A percentile compares a stretch with the other conserved stretches of the same genome.
Conservation (phyloP, 2,113 vertebrate genomes). For the Hoplias malabaricus region DNA sequence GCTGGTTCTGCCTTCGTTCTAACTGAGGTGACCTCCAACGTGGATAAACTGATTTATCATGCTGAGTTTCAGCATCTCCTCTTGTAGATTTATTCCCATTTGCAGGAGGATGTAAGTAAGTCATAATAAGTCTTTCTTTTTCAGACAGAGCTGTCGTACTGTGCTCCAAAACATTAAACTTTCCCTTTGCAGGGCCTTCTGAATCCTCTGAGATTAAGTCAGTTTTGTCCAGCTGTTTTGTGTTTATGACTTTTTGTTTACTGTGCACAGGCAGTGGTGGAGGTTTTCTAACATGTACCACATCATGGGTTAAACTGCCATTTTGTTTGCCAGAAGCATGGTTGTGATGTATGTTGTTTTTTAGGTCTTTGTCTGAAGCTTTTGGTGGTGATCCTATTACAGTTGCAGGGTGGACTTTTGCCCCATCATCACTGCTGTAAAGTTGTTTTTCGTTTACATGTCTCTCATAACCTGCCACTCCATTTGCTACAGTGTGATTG, state of each 20-base stretch:
- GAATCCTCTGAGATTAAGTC: not conserved
- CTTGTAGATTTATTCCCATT: conserved; percentile 1
- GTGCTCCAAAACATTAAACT: conserved; percentile 13
- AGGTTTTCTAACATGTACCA: not conserved
- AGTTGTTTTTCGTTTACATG: not conserved
- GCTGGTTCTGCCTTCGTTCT: not conserved
- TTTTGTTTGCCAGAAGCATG: not conserved
- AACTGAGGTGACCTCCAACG: not conserved
- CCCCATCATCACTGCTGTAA: not conserved
- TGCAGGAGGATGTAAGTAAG: not conserved
- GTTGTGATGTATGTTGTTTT: not conserved
- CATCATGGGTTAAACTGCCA: not conserved
- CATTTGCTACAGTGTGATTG: not conserved
- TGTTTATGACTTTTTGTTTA: not conserved
- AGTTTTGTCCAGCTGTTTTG: not conserved
- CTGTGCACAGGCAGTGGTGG: not conserved
- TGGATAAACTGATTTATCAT: not conserved
- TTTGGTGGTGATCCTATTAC: not conserved
- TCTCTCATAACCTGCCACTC: not conserved
- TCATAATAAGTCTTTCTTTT: not conserved
- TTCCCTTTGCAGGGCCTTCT: not conserved
- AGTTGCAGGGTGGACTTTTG: not conserved
- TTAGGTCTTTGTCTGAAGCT: not conserved
- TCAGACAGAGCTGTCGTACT: not conserved
- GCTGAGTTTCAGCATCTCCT: not conserved